A percentile compares a stretch with the other conserved stretches of the same genome.
Conservation (phyloP, 2,888 invertebrate species). For the Lithodes maja region DNA sequence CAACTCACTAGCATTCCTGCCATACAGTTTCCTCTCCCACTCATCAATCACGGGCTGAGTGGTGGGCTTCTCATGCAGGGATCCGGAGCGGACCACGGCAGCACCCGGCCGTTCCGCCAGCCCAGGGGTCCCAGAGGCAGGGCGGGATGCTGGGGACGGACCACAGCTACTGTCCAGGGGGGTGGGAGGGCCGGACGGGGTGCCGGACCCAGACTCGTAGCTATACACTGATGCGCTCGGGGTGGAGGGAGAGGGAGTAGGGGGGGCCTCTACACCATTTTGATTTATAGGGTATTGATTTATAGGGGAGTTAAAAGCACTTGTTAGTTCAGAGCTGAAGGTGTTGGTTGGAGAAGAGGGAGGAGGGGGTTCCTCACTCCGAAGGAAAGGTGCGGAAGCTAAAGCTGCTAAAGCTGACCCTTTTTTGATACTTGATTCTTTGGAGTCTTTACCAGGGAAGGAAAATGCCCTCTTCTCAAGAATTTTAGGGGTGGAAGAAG, state of each 20-base stretch:
- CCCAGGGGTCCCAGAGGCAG: constrained; percentile 54
- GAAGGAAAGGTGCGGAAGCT: constrained; percentile 36
- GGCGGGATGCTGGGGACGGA: constrained; percentile 49
- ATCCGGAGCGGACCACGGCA: constrained; percentile 67
- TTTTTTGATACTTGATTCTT: constrained; percentile 36
- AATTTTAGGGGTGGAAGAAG: constrained; percentile 41
- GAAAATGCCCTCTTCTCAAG: constrained; percentile 18
- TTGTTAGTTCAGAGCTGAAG: constrained; percentile 19
- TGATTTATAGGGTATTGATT: constrained; percentile 12
- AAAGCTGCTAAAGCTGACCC: constrained; percentile 45
- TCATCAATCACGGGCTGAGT: constrained; percentile 65
- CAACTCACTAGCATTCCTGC: constrained; percentile 70
- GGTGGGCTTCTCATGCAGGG: constrained; percentile 68
- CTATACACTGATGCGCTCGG: constrained; percentile 49
- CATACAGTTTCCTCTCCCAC: constrained; percentile 71
- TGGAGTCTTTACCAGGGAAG: constrained; percentile 35
- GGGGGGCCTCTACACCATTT: constrained; percentile 40
- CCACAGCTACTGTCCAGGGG: constrained; percentile 56
- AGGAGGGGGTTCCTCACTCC: constrained; percentile 17
- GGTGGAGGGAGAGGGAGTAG: constrained; percentile 44
- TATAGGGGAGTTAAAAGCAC: neutral
- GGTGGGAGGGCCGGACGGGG: constrained; percentile 46
- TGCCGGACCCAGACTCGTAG: constrained; percentile 47
- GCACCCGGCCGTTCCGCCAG: constrained; percentile 57
- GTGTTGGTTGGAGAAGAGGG: constrained; percentile 24